Percentiles rank a stretch among this genome's conserved stretches.
Evolutionary conservation across 2,797 vertebrate species (phyloP).

Genomic region (Tapirus indicus): DNA sequence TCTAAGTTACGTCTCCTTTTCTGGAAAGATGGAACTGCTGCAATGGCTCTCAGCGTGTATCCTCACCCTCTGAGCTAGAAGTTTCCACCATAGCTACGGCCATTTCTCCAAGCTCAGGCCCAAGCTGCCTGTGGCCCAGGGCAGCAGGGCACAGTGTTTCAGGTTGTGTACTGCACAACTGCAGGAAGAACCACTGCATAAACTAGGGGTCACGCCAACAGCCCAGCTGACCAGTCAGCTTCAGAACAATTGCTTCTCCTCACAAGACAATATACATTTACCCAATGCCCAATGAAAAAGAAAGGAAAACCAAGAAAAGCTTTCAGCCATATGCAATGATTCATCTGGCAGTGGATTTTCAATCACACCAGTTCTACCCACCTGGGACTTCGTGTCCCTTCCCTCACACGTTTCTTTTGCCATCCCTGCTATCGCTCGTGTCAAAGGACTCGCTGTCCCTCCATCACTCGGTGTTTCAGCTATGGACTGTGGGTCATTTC

Average conservation of each 20-base stretch:
- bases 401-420: accelerated
- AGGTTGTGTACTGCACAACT: neutral
- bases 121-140: neutral
- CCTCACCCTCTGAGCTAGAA: neutral
- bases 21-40: accelerated
- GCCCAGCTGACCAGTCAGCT: neutral
- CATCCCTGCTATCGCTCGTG: neutral
- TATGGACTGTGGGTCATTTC: too few relatives aligned
- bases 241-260: too few relatives aligned
- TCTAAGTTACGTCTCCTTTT: neutral
- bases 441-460: neutral
- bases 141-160: neutral
- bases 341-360: too few relatives aligned
- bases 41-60: accelerated
- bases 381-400: neutral
- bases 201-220: neutral
- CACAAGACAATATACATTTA: too few relatives aligned
- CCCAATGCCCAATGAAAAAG: neutral
- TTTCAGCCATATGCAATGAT: too few relatives aligned
- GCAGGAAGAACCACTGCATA: neutral
- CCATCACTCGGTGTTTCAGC: accelerated
- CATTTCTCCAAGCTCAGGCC: neutral
- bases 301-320: neutral
- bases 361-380: neutral
- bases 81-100: accelerated